phyloP scores from a whole-genome alignment of 2,888 invertebrate genomes.

The Lochmaea crataegi region DNA sequence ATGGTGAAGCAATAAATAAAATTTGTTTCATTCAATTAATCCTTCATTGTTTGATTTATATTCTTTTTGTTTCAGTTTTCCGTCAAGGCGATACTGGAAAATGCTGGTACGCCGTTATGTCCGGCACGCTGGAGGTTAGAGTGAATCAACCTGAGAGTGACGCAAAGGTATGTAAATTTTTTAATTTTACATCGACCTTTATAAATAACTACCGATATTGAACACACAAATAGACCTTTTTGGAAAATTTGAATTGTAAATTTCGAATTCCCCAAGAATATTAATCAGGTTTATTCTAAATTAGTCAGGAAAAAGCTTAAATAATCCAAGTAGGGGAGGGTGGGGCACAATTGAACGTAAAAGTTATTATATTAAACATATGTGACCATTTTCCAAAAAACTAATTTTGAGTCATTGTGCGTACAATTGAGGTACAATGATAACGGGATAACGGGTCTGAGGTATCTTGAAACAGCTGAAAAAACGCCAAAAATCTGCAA shows the following conservation, averaged over 20 bases:
- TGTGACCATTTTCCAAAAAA: too few species aligned
- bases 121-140: constrained; percentile 77
- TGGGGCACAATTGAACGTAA: too few species aligned
- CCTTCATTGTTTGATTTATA: neutral
- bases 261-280: neutral
- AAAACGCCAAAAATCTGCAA: too few species aligned
- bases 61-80: constrained; percentile 70
- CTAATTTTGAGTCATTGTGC: too few species aligned
- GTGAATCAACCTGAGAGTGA: constrained; percentile 70
- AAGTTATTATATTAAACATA: too few species aligned
- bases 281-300: constrained; percentile 5
- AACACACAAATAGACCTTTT: neutral
- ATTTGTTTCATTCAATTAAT: too few species aligned
- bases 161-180: constrained; percentile 68
- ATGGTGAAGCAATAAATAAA: too few species aligned
- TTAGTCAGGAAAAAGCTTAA: neutral
- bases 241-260: neutral
- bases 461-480: too few species aligned
- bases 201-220: constrained; percentile 8
- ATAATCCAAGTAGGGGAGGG: too few species aligned
- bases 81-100: constrained; percentile 82
- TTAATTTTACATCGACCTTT: constrained; percentile 24
- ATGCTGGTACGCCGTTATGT: constrained; percentile 82
- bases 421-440: too few species aligned
- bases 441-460: too few species aligned